These are phyloP conservation scores for Gnathonemus longibarbis DNA, from an alignment of 2,113 vertebrate species.

Conservation along the genomic window DNA sequence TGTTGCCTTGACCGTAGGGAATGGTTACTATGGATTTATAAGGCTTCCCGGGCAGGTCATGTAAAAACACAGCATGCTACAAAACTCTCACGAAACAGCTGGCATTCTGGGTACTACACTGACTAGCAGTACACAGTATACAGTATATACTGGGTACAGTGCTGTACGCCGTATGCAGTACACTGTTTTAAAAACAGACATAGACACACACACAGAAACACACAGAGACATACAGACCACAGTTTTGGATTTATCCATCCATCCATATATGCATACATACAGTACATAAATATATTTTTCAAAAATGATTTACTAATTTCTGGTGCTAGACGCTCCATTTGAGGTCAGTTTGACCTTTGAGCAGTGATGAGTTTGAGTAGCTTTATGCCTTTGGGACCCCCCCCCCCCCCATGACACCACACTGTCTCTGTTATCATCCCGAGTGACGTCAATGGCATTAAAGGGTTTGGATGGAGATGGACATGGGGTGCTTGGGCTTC, in stretches of 20 bases:
- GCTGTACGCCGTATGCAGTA: too few relatives aligned
- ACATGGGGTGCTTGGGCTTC: too few relatives aligned
- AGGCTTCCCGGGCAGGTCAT: background rate
- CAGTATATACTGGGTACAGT: background rate
- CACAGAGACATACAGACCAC: background rate
- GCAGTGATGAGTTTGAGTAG: too few relatives aligned
- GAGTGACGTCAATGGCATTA: too few relatives aligned
- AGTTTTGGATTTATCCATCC: background rate
- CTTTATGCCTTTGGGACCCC: too few relatives aligned
- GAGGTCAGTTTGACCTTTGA: background rate
- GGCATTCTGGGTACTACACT: background rate
- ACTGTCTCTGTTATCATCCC: too few relatives aligned
- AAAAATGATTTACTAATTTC: background rate
- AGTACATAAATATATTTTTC: background rate
- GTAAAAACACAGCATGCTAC: background rate
- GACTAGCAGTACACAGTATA: background rate
- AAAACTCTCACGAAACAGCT: background rate
- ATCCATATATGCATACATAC: too few relatives aligned
- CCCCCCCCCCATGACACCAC: too few relatives aligned
- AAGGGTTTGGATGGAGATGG: too few relatives aligned
- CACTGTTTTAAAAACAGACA: background rate
- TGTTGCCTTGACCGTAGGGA: background rate
- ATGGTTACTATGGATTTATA: background rate
- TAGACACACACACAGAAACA: background rate
- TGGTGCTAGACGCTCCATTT: too few relatives aligned